Evolutionary conservation across 2,797 vertebrate genomes (phyloP), one percentile per base, ranked within the genome.

Genomic region (Falco cherrug): DNA sequence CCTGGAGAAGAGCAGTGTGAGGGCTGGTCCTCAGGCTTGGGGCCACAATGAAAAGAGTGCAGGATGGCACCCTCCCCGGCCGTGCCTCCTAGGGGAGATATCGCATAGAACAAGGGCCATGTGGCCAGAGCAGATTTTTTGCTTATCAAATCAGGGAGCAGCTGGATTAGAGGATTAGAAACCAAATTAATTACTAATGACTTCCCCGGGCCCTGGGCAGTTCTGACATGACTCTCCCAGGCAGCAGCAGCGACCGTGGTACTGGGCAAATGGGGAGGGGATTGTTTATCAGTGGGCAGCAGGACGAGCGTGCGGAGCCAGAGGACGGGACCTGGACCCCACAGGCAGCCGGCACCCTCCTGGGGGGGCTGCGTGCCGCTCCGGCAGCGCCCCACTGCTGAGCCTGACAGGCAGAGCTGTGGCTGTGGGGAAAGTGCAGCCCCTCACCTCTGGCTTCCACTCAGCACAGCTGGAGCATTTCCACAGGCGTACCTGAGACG

Each of bases 141-240:
- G 76, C 94, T 97, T 94, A 96, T 96, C 96, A 86, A 93, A 94
- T 95, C 96, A 97, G 94, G 93, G 92, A 94, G 93, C 93, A 90
- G 93, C 89, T 94, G 96, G 97, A 97, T 97, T 94, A 97, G 95
- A 96, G 96, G 98, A 96, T 97, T 93, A 96, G 96, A 93, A 95
- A 77, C 59, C 73, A 93, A 96, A 97, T 97, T 96, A 97, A 96
- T 87, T 95, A 96, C 91, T 96, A 95, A 94, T 96, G 95, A 97
- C 89, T 89, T 97, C 84, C 73, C 70, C 3, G 41, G 76, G 69
- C 75, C 77, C 50, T 1, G 5, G 53, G 71, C 5, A 0, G 82
- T 11, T 91, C 63, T 69, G 85, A n/a, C 80, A 37, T 43, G 77
- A 63, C 61, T n/a, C 60, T 78, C 39, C 10, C 73, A 16, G 68